Evolutionary conservation across 2,113 vertebrate genomes (phyloP).

Genomic region (Muscicapa adusta): DNA sequence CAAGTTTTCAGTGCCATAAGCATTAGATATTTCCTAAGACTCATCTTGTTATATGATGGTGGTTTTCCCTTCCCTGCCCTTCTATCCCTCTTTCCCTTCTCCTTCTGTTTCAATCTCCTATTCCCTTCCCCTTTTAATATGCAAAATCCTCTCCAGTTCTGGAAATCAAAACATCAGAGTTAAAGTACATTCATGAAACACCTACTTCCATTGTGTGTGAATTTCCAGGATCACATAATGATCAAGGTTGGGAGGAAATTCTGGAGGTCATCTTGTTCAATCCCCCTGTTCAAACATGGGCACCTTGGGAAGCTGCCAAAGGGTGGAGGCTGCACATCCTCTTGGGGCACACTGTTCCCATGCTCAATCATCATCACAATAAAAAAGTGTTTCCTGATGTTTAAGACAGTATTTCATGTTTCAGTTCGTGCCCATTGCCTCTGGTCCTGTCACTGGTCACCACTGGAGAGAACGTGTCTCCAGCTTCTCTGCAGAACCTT

Average conservation of each 20-base stretch:
- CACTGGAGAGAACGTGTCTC: accelerated
- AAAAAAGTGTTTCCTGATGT: background rate
- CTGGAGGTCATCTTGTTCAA: background rate
- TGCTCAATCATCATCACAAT: background rate
- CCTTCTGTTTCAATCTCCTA: background rate
- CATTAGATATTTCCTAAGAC: background rate
- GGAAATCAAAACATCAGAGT: background rate
- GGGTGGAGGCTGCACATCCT: background rate
- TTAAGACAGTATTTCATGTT: background rate
- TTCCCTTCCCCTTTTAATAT: background rate
- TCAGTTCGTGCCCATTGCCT: accelerated
- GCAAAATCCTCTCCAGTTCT: background rate
- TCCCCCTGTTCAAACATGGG: accelerated
- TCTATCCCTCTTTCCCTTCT: background rate
- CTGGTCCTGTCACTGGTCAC: background rate
- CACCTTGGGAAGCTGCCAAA: background rate
- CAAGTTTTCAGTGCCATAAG: background rate
- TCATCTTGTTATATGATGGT: background rate
- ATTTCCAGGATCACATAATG: background rate
- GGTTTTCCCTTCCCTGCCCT: background rate
- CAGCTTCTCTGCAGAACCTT: background rate
- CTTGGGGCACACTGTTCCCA: background rate
- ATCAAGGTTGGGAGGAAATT: background rate
- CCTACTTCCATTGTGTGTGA: background rate
- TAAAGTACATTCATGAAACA: background rate